Conservation (phyloP, 2,888 invertebrate species). For the Ormyrus thymus region DNA sequence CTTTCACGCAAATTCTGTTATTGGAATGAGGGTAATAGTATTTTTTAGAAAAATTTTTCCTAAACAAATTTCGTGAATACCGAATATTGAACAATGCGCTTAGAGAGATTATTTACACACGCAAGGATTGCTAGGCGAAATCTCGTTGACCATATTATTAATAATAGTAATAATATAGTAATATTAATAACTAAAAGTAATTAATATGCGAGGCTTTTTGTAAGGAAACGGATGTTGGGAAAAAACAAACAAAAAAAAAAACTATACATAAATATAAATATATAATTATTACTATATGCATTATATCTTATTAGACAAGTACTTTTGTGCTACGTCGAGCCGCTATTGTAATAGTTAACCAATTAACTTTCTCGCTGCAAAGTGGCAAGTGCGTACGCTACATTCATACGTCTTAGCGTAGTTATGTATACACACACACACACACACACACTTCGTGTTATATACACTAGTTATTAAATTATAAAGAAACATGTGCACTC, state of each 20-base stretch:
- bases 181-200: constrained; percentile 30
- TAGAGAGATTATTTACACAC: constrained; percentile 64
- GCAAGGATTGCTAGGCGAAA: constrained; percentile 58
- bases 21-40: constrained; percentile 63
- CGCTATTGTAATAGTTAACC: constrained; percentile 55
- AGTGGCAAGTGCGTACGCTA: constrained; percentile 58
- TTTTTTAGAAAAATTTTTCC: constrained; percentile 65
- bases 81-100: constrained; percentile 56
- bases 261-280: constrained; percentile 17
- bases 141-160: constrained; percentile 59
- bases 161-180: constrained; percentile 49
- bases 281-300: constrained; percentile 45
- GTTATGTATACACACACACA: constrained; percentile 59
- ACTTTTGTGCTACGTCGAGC: constrained; percentile 52
- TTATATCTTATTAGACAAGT: constrained; percentile 56
- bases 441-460: constrained; percentile 56
- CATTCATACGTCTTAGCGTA: constrained; percentile 61
- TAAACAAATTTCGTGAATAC: constrained; percentile 61
- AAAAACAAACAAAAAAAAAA: constrained; percentile 47
- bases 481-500: constrained; percentile 49
- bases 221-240: constrained; percentile 51
- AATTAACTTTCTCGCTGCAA: constrained; percentile 57
- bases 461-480: constrained; percentile 45
- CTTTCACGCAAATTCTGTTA: constrained; percentile 47
- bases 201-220: constrained; percentile 43